Conservation (phyloP, 2,113 vertebrate species). For the Coryphaenoides rupestris region DNA sequence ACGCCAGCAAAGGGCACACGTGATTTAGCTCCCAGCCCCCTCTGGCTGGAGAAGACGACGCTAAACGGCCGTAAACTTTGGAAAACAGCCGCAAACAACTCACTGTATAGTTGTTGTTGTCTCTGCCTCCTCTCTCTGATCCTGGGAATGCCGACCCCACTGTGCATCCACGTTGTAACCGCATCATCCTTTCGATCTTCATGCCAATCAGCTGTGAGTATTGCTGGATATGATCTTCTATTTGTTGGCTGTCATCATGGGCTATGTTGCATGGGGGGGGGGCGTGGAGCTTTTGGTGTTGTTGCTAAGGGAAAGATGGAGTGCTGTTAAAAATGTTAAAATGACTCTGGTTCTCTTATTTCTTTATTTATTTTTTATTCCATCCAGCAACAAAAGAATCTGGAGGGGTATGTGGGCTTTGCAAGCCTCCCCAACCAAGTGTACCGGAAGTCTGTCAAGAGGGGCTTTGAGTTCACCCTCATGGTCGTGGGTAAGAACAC, state of each 20-base stretch:
- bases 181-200: constrained; percentile 48
- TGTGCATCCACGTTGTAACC: constrained; percentile 47
- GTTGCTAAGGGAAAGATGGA: not conserved
- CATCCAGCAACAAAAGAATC: constrained; percentile 94
- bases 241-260: not conserved
- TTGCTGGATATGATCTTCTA: constrained; percentile 8
- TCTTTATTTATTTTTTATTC: constrained; percentile 27
- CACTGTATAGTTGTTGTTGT: constrained; percentile 21
- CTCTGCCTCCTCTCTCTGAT: constrained; percentile 12
- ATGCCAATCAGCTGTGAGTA: constrained; percentile 93
- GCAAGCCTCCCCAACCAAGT: constrained; percentile 99
- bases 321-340: not conserved
- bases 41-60: not conserved
- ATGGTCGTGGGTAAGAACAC: constrained; percentile 96
- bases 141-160: constrained; percentile 23
- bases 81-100: constrained; percentile 33
- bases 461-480: constrained; percentile 98
- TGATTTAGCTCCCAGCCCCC: too few relatives aligned
- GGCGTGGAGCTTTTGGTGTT: not conserved
- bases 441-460: constrained; percentile 98
- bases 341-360: not conserved
- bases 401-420: constrained; percentile 99
- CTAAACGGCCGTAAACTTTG: not conserved
- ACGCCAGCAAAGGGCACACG: not conserved
- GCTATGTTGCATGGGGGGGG: not conserved